Evolutionary conservation across 2,113 vertebrate species (phyloP).

Genomic region (Pipa parva): DNA sequence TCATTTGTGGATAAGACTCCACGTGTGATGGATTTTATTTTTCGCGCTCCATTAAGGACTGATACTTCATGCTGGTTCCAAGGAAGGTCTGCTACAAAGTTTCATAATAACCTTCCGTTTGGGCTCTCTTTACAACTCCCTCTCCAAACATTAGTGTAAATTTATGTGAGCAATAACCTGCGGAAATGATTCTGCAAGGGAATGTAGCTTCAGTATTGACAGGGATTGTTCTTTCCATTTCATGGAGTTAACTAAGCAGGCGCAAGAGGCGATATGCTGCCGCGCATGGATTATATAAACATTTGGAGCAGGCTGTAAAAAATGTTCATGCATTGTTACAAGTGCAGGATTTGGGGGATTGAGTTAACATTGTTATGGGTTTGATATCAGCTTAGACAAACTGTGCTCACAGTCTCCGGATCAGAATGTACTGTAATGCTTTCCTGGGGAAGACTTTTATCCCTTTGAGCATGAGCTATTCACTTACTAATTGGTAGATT

Average conservation of each 20-base stretch:
- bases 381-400: too few relatives aligned
- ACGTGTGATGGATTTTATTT: background rate
- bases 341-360: too few relatives aligned
- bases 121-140: constrained; percentile 29
- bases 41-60: constrained; percentile 12
- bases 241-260: constrained; percentile 4
- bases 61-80: constrained; percentile 19
- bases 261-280: too few relatives aligned
- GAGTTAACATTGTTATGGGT: too few relatives aligned
- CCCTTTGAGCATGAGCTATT: too few relatives aligned
- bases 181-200: constrained; percentile 19
- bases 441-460: too few relatives aligned
- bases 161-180: constrained; percentile 34
- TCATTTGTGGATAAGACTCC: background rate
- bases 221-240: background rate
- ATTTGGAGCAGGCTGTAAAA: too few relatives aligned
- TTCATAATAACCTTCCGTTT: constrained; percentile 28
- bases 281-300: too few relatives aligned
- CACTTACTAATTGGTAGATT: too few relatives aligned
- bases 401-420: too few relatives aligned
- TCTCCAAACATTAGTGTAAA: constrained; percentile 27
- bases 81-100: constrained; percentile 26
- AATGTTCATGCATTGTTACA: too few relatives aligned
- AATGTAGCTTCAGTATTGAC: constrained; percentile 21
- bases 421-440: too few relatives aligned